phyloP scores from a whole-genome alignment of 2,888 invertebrate species.

The Oscheius myriophilus region DNA sequence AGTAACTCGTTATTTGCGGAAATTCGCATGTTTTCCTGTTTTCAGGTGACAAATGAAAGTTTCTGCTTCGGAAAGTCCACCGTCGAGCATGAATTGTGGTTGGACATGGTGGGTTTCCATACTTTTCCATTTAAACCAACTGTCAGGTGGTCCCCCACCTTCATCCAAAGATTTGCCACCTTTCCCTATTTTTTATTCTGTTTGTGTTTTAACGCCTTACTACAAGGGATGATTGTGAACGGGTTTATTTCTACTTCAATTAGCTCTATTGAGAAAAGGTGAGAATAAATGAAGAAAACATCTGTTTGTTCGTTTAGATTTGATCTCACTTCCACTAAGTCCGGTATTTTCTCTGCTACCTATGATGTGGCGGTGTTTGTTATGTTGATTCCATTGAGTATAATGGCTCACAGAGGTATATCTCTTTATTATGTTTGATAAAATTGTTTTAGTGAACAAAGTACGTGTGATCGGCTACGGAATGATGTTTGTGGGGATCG shows the following conservation, averaged over 20 bases:
- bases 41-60: constrained; percentile 23
- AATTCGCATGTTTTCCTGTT: constrained; percentile 5
- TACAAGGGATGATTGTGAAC: constrained; percentile 58
- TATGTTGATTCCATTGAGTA: constrained; percentile 49
- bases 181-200: constrained; percentile 48
- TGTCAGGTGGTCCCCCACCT: constrained; percentile 25
- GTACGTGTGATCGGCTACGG: constrained; percentile 48
- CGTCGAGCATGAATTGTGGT: constrained; percentile 21
- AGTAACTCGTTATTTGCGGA: too few species aligned
- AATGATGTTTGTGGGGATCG: constrained; percentile 54
- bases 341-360: constrained; percentile 53
- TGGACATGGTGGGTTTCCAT: constrained; percentile 28
- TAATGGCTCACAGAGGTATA: constrained; percentile 47
- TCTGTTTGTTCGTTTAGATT: constrained; percentile 35
- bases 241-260: constrained; percentile 56
- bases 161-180: constrained; percentile 38
- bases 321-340: constrained; percentile 49
- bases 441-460: constrained; percentile 49
- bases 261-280: constrained; percentile 57
- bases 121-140: constrained; percentile 14
- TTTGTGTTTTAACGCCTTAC: constrained; percentile 47
- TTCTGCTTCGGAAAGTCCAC: constrained; percentile 26
- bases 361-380: constrained; percentile 56
- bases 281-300: neutral
- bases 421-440: neutral